Base-by-base conservation (phyloP, 2,888 invertebrate species). In the Cryptocheilus praepositus region DNA sequence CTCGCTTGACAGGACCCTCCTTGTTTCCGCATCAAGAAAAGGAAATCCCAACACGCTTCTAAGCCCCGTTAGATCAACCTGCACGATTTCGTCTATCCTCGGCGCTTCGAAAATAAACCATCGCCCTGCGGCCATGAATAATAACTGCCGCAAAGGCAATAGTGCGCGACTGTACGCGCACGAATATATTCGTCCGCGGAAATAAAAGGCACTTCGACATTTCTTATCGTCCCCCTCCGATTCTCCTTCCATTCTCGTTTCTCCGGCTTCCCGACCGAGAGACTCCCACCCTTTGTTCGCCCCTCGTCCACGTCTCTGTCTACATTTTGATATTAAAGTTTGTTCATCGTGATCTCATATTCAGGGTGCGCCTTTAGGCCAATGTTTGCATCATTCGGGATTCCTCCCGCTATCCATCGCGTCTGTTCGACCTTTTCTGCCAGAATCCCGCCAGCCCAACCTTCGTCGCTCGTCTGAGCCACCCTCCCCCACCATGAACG, bases 261-360 rank as follows among this genome's bases (percentile, higher is more conserved):
- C 46, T 19, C 58, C 19, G n/a, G 1, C 25, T 62, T 67, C 22
- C 44, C 63, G 18, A 21, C 25, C 43, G 13, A 36, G 11, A 36
- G 7, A 36, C 7, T 22, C 58, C 43, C 51, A 55, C 44, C 45
- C 36, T 36, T 18, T 19, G 25, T 44, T 21, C 51, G 19, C 43
- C 46, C 15, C 22, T 45, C 22, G 28, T 19, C 19, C 52, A 19
- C 28, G n/a, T 5, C 67, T 54, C 51, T 61, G 62, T 67, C 68
- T 63, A 71, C 77, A 79, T 79, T 79, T 76, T 70, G 74, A 77
- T 81, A 80, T 80, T 79, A 79, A 77, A 81, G 80, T 77, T 81
- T 81, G 71, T 74, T 81, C 77, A 66, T 72, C 70, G 76, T 70
- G 73, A 75, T 74, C 77, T 81, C 71, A 81, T 81, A 79, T 75